phyloP scores from a whole-genome alignment of 37 sponge, comb jelly and placozoan genomes.

The Tethya wilhelma region DNA sequence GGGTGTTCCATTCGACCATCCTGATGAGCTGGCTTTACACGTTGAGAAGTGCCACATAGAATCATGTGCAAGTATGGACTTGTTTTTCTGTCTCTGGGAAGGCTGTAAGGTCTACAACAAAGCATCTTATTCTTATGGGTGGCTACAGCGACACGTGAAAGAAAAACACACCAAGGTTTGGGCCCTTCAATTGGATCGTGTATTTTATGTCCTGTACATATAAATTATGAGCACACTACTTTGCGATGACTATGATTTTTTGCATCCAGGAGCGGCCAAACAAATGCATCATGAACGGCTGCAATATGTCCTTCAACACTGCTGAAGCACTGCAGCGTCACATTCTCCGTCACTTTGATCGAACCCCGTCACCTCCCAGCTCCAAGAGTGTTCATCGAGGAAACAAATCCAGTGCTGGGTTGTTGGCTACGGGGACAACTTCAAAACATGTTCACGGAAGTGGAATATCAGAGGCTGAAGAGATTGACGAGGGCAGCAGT shows the following conservation, averaged over 20 bases:
- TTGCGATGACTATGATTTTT: neutral
- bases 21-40: slow-evolving; percentile 58
- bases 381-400: neutral
- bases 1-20: too few relatives aligned
- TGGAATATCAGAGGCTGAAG: neutral
- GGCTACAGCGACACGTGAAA: slow-evolving; percentile 71
- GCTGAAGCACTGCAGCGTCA: slow-evolving; percentile 60
- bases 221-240: neutral
- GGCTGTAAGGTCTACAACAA: slow-evolving; percentile 77
- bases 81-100: slow-evolving; percentile 77
- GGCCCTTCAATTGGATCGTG: neutral
- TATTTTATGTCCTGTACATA: neutral
- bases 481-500: neutral
- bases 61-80: slow-evolving; percentile 25
- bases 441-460: neutral
- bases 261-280: slow-evolving; percentile 45
- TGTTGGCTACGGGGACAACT: too few relatives aligned
- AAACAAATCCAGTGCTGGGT: too few relatives aligned
- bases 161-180: slow-evolving; percentile 46
- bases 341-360: slow-evolving; percentile 67
- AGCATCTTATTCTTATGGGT: slow-evolving; percentile 50
- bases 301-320: slow-evolving; percentile 68
- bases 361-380: neutral
- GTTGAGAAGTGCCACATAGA: slow-evolving; percentile 48
- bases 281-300: slow-evolving; percentile 82